A percentile compares a stretch with the other conserved stretches of the same genome.
Conservation (phyloP, 2,888 invertebrate species). For the Polia nebulosa region DNA sequence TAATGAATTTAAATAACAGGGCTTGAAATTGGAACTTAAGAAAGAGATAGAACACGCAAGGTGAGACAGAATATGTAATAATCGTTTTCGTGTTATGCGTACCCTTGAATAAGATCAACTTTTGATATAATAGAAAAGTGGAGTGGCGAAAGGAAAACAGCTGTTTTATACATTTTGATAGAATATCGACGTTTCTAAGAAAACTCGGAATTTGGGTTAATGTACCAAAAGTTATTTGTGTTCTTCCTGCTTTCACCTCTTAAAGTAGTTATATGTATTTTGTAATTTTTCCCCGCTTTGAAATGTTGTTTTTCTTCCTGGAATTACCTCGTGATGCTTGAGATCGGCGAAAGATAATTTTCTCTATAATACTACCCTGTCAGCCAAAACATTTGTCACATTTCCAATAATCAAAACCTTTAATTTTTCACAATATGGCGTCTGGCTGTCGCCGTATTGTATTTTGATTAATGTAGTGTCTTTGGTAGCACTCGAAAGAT, state of each 20-base stretch:
- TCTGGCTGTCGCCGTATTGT: too few species aligned
- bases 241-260: background rate
- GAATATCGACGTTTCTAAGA: constrained; percentile 14
- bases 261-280: constrained; percentile 7
- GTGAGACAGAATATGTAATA: constrained; percentile 1
- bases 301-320: background rate
- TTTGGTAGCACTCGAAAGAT: too few species aligned
- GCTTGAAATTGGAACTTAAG: constrained; percentile 23
- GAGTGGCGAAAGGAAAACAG: background rate
- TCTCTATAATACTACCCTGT: too few species aligned
- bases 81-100: background rate
- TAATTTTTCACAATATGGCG: too few species aligned
- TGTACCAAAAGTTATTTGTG: constrained; percentile 1
- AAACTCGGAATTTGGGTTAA: background rate
- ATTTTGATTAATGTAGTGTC: too few species aligned
- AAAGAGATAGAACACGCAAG: constrained; percentile 3
- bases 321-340: background rate
- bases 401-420: background rate
- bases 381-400: background rate
- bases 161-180: constrained; percentile 4
- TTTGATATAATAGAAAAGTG: background rate
- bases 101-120: constrained; percentile 1
- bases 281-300: background rate
- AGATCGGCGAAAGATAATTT: background rate
- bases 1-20: constrained; percentile 23